Conservation (phyloP, 2,797 vertebrate genomes). For the Eulemur mongoz region DNA sequence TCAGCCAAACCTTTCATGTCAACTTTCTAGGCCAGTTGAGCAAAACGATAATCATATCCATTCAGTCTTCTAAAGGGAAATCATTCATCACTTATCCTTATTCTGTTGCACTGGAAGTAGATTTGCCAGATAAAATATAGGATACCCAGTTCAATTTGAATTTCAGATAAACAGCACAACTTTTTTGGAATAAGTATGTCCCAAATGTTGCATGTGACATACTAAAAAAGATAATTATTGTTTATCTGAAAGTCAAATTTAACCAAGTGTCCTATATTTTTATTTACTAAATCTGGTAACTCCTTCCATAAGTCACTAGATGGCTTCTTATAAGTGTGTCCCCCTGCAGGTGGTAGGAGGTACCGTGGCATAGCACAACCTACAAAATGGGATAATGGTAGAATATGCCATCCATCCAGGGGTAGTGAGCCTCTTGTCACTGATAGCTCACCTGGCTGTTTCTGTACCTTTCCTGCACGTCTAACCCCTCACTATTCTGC, state of each 20-base stretch:
- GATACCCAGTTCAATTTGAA: not conserved
- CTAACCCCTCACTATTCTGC: not conserved
- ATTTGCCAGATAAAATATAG: conserved; percentile 4
- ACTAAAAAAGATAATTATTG: not conserved
- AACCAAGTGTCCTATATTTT: not conserved
- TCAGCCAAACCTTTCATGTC: not conserved
- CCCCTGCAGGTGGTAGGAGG: not conserved
- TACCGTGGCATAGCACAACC: not conserved
- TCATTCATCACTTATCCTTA: not conserved
- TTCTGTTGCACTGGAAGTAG: not conserved
- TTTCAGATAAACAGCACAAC: conserved; percentile 6
- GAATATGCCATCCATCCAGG: not conserved
- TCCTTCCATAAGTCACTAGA: not conserved
- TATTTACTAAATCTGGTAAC: not conserved
- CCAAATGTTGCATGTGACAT: not conserved
- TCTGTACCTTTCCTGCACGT: not conserved
- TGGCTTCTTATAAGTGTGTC: not conserved
- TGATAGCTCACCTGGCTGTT: not conserved
- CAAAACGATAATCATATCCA: not conserved
- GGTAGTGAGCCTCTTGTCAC: not conserved
- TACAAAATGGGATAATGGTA: not conserved
- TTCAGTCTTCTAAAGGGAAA: not conserved
- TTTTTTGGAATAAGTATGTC: not conserved
- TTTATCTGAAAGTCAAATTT: not conserved
- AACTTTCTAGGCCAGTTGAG: not conserved